These are phyloP conservation scores for Hypotaenidia philippensis DNA, from an alignment of 2,797 vertebrate genomes.

Conservation along the genomic window DNA sequence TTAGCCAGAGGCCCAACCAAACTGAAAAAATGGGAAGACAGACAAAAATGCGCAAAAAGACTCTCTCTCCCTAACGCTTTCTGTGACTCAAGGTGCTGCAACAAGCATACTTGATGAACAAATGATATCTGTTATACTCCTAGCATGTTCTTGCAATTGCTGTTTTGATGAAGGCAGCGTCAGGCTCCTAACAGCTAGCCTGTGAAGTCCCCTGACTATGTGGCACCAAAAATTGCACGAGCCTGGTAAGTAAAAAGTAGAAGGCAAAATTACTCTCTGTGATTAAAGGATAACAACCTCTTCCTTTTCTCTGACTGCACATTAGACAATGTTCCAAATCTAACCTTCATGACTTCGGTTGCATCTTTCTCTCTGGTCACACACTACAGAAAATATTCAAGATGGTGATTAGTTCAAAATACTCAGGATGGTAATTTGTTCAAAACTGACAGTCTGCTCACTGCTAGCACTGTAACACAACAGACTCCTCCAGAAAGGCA, in stretches of 20 bases:
- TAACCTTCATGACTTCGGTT: not conserved
- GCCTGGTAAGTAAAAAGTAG: not conserved
- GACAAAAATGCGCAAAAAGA: not conserved
- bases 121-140: not conserved
- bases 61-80: not conserved
- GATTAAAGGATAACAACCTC: not conserved
- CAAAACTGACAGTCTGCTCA: not conserved
- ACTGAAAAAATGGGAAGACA: not conserved
- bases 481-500: not conserved
- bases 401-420: not conserved
- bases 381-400: not conserved
- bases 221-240: not conserved
- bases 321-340: not conserved
- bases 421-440: not conserved
- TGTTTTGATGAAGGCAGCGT: not conserved
- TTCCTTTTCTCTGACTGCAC: not conserved
- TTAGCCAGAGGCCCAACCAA: not conserved
- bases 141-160: not conserved
- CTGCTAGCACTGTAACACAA: not conserved
- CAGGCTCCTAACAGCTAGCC: not conserved
- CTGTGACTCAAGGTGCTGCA: not conserved
- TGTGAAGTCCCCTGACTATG: not conserved
- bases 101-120: not conserved
- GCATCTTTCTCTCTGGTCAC: not conserved
- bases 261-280: not conserved